Evolutionary conservation across 2,797 vertebrate species (phyloP).

Genomic region (Sebastes matsubarae): DNA sequence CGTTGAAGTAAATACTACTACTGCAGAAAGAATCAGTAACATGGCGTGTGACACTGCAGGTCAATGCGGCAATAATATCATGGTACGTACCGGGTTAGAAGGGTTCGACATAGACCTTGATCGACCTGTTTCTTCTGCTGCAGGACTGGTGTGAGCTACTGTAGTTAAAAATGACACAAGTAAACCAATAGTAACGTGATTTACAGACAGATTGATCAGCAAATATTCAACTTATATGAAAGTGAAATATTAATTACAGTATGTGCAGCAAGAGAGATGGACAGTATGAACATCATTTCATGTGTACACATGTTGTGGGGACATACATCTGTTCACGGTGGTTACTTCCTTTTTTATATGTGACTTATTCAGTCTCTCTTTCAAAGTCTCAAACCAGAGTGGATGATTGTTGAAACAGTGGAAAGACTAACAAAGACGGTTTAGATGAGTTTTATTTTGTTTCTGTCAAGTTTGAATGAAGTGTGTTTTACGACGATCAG

Average conservation of each 20-base stretch:
- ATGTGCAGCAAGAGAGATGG: background rate
- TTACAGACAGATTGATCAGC: background rate
- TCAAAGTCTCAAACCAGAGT: background rate
- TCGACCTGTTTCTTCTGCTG: conserved; percentile 5
- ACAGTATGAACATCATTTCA: background rate
- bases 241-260: background rate
- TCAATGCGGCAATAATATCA: background rate
- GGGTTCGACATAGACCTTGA: background rate
- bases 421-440: background rate
- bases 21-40: background rate
- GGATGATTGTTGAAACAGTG: background rate
- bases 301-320: background rate
- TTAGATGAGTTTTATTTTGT: background rate
- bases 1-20: background rate
- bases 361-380: background rate
- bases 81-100: conserved; percentile 5
- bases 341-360: background rate
- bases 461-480: background rate
- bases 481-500: background rate
- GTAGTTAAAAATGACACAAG: background rate
- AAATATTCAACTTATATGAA: background rate
- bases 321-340: background rate
- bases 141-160: background rate
- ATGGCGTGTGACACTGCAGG: background rate
- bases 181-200: background rate